These are phyloP conservation scores for Galerucella nymphaeae DNA, from an alignment of 2,888 invertebrate species.

Conservation along the genomic window DNA sequence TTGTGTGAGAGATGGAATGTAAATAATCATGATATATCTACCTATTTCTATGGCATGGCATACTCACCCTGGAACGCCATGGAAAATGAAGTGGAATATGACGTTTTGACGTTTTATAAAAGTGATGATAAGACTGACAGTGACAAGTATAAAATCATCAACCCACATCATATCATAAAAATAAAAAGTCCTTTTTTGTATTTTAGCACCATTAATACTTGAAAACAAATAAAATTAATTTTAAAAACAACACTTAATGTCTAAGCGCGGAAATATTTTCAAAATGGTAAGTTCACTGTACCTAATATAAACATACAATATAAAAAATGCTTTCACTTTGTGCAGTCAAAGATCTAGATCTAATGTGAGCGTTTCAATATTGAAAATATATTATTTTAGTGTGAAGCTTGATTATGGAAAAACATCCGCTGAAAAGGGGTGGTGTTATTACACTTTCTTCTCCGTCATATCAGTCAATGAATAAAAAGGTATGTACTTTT, in stretches of 20 bases:
- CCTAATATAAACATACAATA: not conserved
- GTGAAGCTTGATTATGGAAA: conserved; percentile 71
- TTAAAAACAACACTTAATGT: not conserved
- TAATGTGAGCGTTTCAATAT: conserved; percentile 19
- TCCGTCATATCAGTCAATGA: conserved; percentile 72
- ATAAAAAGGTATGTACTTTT: conserved; percentile 69
- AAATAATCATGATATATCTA: too few relatives aligned
- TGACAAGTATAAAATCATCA: too few relatives aligned
- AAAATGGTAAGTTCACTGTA: conserved; percentile 26
- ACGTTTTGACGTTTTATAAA: too few relatives aligned
- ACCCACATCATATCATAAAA: too few relatives aligned
- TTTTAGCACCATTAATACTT: too few relatives aligned
- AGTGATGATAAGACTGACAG: too few relatives aligned
- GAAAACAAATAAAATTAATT: too few relatives aligned
- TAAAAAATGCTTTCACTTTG: conserved; percentile 18
- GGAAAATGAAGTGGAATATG: too few relatives aligned
- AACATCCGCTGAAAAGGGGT: conserved; percentile 74
- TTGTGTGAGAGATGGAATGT: too few relatives aligned
- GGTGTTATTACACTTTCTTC: conserved; percentile 67
- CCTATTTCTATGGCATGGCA: too few relatives aligned
- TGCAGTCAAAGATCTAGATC: conserved; percentile 20
- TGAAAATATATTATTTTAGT: conserved; percentile 48
- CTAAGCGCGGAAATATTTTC: conserved; percentile 1
- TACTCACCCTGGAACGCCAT: too few relatives aligned
- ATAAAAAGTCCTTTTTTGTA: too few relatives aligned